Base-by-base conservation (phyloP, 2,113 vertebrate genomes). In the Megaleporinus macrocephalus region DNA sequence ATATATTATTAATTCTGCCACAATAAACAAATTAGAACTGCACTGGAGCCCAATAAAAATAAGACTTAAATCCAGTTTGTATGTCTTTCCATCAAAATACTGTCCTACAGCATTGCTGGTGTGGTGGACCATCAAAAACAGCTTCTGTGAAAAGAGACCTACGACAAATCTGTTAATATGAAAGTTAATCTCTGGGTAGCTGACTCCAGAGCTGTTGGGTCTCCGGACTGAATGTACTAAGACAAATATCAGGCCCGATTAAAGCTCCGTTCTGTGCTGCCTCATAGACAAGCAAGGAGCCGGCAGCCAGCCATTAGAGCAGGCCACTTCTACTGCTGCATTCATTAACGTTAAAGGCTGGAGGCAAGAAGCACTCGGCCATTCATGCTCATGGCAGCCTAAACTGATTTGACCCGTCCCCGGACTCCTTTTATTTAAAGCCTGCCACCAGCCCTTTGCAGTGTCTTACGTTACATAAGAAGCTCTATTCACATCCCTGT, bases 361-460 rank as follows among this genome's bases (percentile, higher is more conserved):
- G 15, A 12, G 41, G 36, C 13, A 44, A 36, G 7, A 33, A 33
- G 65, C 30, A 22, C 6, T 30, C 16, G 29, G 29, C 18, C 62
- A 24, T 57, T 75, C 14, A 4, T 65, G 29, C 66, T 55, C 59
- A 44, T 6, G 47, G 72, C 29, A 36, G 14, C 22, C n/a, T 26
- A 53, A 61, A 66, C 59, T 9, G 29, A 74, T 66, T 55, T 74
- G 30, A 55, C 49, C 41, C 41, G 5, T 16, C 69, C 12, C 36
- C 26, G 22, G 24, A 13, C 53, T 61, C 24, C 71, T 88, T 84
- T 83, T 82, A 79, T 87, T 89, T 90, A 33, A 41, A 20, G 87
- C 91, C 89, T 90, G 91, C 89, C 76, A 57, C 65, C 33, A 0
- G 20, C 47, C 57, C 29, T 70, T n/a, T 71, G 16, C 26, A 30